Evolutionary conservation across 1,140 invertebrate species (phyloP).

Genomic region (Cecropterus lyciades): DNA sequence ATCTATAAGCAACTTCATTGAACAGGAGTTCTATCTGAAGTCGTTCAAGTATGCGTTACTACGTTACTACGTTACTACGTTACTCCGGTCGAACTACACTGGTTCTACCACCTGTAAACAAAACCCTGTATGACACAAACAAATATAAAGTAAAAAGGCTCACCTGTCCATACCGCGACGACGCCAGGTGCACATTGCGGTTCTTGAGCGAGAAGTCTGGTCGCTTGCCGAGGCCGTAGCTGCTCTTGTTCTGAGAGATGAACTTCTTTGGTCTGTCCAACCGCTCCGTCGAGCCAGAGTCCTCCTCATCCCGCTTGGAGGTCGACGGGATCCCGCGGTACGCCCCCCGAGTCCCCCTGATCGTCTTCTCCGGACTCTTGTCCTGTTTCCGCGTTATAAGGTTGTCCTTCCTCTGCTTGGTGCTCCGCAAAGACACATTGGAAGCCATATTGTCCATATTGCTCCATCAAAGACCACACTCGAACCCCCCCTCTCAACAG

Average conservation of each 20-base stretch:
- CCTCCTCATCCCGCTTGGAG: conserved; percentile 72
- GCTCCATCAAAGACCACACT: conserved; percentile 57
- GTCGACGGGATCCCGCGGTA: conserved; percentile 70
- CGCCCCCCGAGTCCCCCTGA: conserved; percentile 71
- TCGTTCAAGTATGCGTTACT: too few relatives aligned
- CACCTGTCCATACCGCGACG: conserved; percentile 81
- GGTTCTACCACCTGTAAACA: too few relatives aligned
- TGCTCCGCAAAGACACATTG: conserved; percentile 73
- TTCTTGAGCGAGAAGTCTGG: conserved; percentile 79
- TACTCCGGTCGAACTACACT: too few relatives aligned
- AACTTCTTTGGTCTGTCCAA: conserved; percentile 82
- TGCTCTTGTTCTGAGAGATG: conserved; percentile 72
- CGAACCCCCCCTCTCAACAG: conserved; percentile 33
- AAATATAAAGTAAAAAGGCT: conserved; percentile 51
- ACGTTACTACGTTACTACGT: too few relatives aligned
- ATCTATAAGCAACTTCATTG: too few relatives aligned
- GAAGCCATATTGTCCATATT: conserved; percentile 82
- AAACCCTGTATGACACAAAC: too few relatives aligned
- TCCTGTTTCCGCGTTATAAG: conserved; percentile 81
- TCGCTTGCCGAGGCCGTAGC: conserved; percentile 75
- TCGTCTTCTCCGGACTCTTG: conserved; percentile 81
- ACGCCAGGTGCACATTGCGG: conserved; percentile 76
- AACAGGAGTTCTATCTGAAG: too few relatives aligned
- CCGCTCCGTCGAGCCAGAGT: conserved; percentile 71
- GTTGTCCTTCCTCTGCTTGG: conserved; percentile 78